Base-by-base conservation (phyloP, 2,888 invertebrate species). In the Scaptomyza flava region DNA sequence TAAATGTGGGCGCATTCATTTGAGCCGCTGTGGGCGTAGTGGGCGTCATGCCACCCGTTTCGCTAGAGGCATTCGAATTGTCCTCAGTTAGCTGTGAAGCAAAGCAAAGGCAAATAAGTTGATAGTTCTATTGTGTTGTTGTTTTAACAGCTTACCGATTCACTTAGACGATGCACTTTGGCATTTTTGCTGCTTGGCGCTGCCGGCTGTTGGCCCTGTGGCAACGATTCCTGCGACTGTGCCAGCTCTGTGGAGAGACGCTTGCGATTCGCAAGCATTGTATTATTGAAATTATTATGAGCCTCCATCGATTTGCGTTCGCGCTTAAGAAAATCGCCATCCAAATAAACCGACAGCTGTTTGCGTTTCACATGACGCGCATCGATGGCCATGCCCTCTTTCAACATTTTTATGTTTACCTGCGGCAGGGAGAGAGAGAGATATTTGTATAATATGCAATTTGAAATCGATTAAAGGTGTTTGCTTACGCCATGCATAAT, bases 321-420 rank as follows among this genome's bases (percentile, higher is more conserved):
- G 41, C 95, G 93, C 89, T 94, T 95, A 45, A 96, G 91, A 70
- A 96, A 93, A 76, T 94, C 94, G 11, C 94, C 93, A 7, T 96
- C 94, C 71, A 96, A 92, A 92, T 96, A 97, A 87, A 95, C 94
- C 74, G 93, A 93, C 41, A 97, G 93, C 81, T 96, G 95, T 91
- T 95, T 96, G 89, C 95, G 95, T 73, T 96, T 96, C 0, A 98
- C 98, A 92, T 98, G 96, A 6, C 96, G 95, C 1, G 97, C 97
- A 93, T 98, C 96, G 41, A 96, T 94, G 83, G 94, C 94, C 96
- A 96, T 96, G 43, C 95, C 95, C 48, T 95, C 95, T 89, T 95
- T 95, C 61, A 94, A 91, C 92, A 95, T 93, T 89, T 94, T 94
- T 66, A 94, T 93, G 89, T 90, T 93, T 88, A 89, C 93, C 94